These are phyloP conservation scores for Trididemnum nubilum DNA, from an alignment of 23 tunicate genomes.

Conservation along the genomic window DNA sequence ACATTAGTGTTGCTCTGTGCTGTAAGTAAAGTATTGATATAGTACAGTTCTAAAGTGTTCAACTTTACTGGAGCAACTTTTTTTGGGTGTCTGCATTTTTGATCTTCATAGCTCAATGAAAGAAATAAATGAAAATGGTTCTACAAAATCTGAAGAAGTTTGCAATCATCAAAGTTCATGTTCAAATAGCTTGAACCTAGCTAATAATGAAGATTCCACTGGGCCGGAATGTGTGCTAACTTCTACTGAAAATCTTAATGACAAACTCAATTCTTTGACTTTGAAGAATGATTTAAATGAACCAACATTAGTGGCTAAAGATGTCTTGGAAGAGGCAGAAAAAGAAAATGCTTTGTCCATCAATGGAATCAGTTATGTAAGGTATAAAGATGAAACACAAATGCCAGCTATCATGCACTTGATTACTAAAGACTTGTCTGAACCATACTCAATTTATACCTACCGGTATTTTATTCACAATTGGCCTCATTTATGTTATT, in stretches of 20 bases:
- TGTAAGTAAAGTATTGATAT: too few relatives aligned
- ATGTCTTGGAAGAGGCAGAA: conserved; percentile 15
- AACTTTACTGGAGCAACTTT: too few relatives aligned
- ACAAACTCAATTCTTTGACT: not conserved
- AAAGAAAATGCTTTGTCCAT: conserved; percentile 24
- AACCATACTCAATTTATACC: conserved; percentile 97
- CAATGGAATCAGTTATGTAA: conserved; percentile 47
- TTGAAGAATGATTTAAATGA: not conserved
- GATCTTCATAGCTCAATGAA: too few relatives aligned
- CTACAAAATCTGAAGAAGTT: too few relatives aligned
- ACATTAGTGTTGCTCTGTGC: too few relatives aligned
- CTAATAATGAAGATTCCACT: too few relatives aligned
- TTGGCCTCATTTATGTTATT: conserved; percentile 97
- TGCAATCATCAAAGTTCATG: too few relatives aligned
- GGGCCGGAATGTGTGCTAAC: too few relatives aligned
- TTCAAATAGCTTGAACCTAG: too few relatives aligned
- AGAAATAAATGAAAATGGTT: too few relatives aligned
- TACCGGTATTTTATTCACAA: conserved; percentile 98
- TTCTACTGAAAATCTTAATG: not conserved
- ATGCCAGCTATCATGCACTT: conserved; percentile 95
- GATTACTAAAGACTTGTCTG: conserved; percentile 94
- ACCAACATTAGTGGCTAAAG: not conserved
- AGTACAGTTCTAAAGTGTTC: too few relatives aligned
- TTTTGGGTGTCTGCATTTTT: too few relatives aligned
- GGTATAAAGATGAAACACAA: conserved; percentile 76